These are phyloP conservation scores for Coelopa pilipes DNA, from an alignment of 2,888 invertebrate genomes.

Conservation along the genomic window DNA sequence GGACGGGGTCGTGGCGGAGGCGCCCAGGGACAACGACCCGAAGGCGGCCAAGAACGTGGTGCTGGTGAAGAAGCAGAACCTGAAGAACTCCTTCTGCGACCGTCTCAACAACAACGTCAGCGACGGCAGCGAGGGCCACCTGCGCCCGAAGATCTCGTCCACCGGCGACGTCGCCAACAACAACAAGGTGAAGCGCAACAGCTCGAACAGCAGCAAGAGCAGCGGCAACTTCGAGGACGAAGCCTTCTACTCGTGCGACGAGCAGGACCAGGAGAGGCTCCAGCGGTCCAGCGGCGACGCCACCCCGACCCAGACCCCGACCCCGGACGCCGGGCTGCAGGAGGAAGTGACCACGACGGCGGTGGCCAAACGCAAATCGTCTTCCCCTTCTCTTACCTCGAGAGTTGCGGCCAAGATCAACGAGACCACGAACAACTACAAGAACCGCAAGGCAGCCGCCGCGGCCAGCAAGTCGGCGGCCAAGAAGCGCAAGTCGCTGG, in stretches of 20 bases:
- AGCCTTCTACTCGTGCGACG: slow-evolving; percentile 51
- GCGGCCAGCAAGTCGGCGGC: slow-evolving; percentile 48
- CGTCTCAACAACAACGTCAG: slow-evolving; percentile 42
- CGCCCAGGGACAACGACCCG: slow-evolving; percentile 48
- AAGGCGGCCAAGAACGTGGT: slow-evolving; percentile 56
- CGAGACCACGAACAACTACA: slow-evolving; percentile 60
- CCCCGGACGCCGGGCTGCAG: neutral
- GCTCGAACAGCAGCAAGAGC: slow-evolving; percentile 51
- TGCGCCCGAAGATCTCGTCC: neutral
- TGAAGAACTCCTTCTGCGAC: slow-evolving; percentile 51
- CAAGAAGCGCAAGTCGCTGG: slow-evolving; percentile 55
- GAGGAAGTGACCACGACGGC: slow-evolving; percentile 28
- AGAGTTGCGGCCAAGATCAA: slow-evolving; percentile 63
- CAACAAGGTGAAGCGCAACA: slow-evolving; percentile 48
- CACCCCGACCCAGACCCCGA: neutral
- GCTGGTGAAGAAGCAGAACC: slow-evolving; percentile 53
- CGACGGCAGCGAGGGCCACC: neutral
- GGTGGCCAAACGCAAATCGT: slow-evolving; percentile 48
- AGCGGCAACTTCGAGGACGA: slow-evolving; percentile 53
- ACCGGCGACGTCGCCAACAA: neutral
- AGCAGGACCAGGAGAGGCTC: slow-evolving; percentile 42
- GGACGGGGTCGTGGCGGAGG: slow-evolving; percentile 49
- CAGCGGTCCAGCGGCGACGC: neutral
- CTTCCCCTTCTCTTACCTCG: slow-evolving; percentile 62
- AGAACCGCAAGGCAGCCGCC: slow-evolving; percentile 54